phyloP scores from a whole-genome alignment of 2,888 invertebrate genomes.

The Brachyopa scutellaris region DNA sequence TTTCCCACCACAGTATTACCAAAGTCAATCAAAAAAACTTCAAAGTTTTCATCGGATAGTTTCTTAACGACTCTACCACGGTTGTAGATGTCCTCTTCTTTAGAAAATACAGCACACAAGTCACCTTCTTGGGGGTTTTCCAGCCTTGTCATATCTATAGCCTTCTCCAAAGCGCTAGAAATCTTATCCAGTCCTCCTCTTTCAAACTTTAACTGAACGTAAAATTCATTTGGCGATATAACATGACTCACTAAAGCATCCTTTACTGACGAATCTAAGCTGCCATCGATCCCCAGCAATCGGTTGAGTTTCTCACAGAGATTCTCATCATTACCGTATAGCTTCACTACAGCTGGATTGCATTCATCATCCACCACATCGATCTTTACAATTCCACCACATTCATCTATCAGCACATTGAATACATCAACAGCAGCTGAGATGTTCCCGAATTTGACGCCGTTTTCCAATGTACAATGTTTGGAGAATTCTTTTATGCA shows the following conservation, averaged over 20 bases:
- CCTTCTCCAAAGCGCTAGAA: constrained; percentile 77
- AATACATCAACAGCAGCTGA: constrained; percentile 76
- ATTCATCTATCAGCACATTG: constrained; percentile 76
- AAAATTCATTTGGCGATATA: constrained; percentile 88
- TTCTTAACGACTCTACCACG: constrained; percentile 86
- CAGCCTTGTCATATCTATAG: constrained; percentile 53
- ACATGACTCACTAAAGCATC: constrained; percentile 83
- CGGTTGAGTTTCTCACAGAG: constrained; percentile 77
- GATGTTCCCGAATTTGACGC: constrained; percentile 82
- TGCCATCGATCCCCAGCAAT: constrained; percentile 73
- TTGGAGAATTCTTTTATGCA: constrained; percentile 84
- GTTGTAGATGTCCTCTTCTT: constrained; percentile 92
- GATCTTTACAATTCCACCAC: constrained; percentile 76
- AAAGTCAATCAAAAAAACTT: constrained; percentile 88
- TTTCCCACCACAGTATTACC: constrained; percentile 84
- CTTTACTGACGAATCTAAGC: constrained; percentile 16
- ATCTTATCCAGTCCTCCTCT: constrained; percentile 76
- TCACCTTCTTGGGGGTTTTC: constrained; percentile 37
- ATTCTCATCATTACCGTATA: constrained; percentile 76
- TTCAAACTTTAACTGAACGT: constrained; percentile 85
- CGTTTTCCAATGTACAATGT: constrained; percentile 85
- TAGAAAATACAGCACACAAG: constrained; percentile 72
- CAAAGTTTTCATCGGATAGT: constrained; percentile 87
- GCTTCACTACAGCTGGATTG: constrained; percentile 76
- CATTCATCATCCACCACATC: constrained; percentile 75